Percentiles rank a stretch among this genome's conserved stretches.
Conservation (phyloP, 2,113 vertebrate species). For the Serinus canaria region DNA sequence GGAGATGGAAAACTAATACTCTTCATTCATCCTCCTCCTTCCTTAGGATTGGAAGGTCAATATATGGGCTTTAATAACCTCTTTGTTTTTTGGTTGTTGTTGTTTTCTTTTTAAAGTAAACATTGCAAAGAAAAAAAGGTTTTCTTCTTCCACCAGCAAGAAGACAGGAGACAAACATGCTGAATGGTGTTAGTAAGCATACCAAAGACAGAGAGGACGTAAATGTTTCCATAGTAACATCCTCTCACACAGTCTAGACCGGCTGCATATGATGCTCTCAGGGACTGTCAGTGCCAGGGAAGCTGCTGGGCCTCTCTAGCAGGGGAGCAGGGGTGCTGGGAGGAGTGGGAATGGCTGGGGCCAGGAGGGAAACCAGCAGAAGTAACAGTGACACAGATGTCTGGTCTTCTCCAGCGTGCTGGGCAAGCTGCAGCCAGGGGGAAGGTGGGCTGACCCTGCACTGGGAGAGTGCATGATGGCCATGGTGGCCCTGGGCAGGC, state of each 20-base stretch:
- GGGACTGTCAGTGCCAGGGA: background rate
- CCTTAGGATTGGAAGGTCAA: background rate
- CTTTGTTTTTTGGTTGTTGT: background rate
- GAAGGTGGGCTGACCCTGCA: background rate
- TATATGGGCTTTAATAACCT: background rate
- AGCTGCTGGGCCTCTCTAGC: background rate
- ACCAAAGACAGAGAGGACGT: background rate
- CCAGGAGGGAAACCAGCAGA: background rate
- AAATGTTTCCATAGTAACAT: slow-evolving; percentile 42
- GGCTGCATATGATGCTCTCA: background rate
- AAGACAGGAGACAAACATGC: background rate
- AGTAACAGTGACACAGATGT: background rate
- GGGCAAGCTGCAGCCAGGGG: background rate
- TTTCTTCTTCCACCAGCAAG: background rate
- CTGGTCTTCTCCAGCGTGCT: background rate
- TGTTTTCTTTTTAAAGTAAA: background rate
- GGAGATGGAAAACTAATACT: background rate
- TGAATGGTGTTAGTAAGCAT: background rate
- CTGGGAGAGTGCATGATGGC: fast-evolving
- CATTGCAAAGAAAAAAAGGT: background rate
- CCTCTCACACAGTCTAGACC: background rate
- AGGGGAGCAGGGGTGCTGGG: background rate
- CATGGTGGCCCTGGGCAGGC: background rate
- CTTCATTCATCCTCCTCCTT: background rate
- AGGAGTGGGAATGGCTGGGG: background rate